These are phyloP conservation scores for Monochamus saltuarius DNA, from an alignment of 1,140 invertebrate species.

Conservation along the genomic window DNA sequence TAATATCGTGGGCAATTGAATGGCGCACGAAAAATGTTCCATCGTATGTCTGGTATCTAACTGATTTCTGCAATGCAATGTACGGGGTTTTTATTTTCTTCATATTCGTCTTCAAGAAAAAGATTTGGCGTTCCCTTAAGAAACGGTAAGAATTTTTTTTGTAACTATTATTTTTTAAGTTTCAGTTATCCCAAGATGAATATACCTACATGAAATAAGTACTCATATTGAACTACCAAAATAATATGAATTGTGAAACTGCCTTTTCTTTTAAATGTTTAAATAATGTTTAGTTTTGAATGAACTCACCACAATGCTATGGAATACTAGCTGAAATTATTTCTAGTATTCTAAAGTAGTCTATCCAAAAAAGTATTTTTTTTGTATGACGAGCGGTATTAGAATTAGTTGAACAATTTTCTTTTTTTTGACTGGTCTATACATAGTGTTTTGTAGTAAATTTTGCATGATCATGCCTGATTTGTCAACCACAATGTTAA, in stretches of 20 bases:
- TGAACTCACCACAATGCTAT: conserved; percentile 1
- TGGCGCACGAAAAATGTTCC: conserved; percentile 25
- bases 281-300: conserved; percentile 15
- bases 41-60: conserved; percentile 54
- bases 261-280: conserved; percentile 13
- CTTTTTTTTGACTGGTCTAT: no score
- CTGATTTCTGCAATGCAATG: conserved; percentile 55
- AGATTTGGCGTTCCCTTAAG: conserved; percentile 55
- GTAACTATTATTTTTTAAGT: neutral
- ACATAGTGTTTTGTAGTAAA: no score
- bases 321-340: no score
- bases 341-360: no score
- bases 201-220: neutral
- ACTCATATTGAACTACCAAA: neutral
- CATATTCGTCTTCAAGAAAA: conserved; percentile 63
- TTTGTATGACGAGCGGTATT: no score
- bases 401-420: no score
- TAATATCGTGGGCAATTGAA: conserved; percentile 62
- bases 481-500: no score
- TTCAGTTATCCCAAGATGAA: neutral
- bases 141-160: conserved; percentile 49
- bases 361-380: no score
- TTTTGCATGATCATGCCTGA: no score
- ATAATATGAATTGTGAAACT: conserved; percentile 2
- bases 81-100: conserved; percentile 64